A percentile compares a stretch with the other conserved stretches of the same genome.
phyloP scores from a whole-genome alignment of 2,888 invertebrate genomes.

The Brachyptera putata region DNA sequence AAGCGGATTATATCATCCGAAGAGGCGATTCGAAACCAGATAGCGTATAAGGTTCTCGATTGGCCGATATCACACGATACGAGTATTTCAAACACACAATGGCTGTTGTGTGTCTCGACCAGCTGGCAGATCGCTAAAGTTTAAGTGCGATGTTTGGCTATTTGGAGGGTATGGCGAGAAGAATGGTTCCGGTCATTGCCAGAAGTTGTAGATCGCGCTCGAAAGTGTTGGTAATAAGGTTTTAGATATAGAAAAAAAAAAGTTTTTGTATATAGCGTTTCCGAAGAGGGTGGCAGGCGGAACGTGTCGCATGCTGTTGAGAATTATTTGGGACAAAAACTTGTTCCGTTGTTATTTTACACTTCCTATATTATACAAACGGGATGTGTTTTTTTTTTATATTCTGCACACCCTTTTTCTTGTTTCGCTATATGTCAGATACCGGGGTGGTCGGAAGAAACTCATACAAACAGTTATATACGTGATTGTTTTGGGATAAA shows the following conservation, averaged over 20 bases:
- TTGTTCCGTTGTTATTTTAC: background rate
- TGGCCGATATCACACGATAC: background rate
- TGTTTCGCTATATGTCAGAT: no score
- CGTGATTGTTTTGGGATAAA: no score
- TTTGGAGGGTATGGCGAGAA: slow-evolving; percentile 20
- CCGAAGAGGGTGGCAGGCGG: background rate
- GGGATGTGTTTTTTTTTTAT: no score
- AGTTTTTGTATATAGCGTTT: background rate
- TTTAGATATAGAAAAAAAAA: slow-evolving; percentile 7
- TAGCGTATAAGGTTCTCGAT: slow-evolving; percentile 4
- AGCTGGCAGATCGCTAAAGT: slow-evolving; percentile 13
- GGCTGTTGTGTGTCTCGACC: background rate
- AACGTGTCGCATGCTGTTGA: background rate
- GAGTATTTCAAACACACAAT: slow-evolving; percentile 2
- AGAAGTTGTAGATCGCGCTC: background rate
- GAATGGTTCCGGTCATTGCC: slow-evolving; percentile 1
- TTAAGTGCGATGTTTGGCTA: slow-evolving; percentile 26
- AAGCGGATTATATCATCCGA: slow-evolving; percentile 4
- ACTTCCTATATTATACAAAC: background rate
- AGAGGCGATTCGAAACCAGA: slow-evolving; percentile 7
- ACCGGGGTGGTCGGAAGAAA: no score
- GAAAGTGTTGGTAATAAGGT: slow-evolving; percentile 16
- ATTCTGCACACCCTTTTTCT: no score
- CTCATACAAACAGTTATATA: no score
- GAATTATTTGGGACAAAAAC: no score